Evolutionary conservation across 92 coral and sea anemone genomes (phyloP).

Genomic region (Isaurus tuberculatus): DNA sequence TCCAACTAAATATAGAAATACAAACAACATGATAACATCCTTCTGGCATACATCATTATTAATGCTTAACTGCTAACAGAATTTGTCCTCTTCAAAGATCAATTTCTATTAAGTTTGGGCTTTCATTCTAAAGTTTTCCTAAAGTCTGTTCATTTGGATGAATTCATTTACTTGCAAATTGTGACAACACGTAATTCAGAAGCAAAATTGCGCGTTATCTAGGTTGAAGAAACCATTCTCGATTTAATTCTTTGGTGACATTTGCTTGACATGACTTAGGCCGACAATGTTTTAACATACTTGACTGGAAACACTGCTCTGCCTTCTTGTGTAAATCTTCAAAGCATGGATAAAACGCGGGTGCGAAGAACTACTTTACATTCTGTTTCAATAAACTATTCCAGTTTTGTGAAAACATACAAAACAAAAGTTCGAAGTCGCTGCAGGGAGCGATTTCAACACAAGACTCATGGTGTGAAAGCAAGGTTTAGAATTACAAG

Average conservation of each 20-base stretch:
- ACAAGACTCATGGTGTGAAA: slow-evolving; percentile 25
- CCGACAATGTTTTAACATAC: slow-evolving; percentile 34
- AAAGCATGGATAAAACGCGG: background rate
- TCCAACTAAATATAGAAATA: slow-evolving; percentile 68
- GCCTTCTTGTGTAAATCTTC: background rate
- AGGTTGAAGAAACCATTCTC: slow-evolving; percentile 24
- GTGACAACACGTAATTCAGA: background rate
- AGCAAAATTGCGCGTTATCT: background rate
- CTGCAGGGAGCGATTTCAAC: slow-evolving; percentile 49
- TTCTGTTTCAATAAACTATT: background rate
- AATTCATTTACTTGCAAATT: background rate
- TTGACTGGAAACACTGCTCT: slow-evolving; percentile 12
- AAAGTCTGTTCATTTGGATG: background rate
- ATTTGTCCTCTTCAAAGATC: slow-evolving; percentile 5
- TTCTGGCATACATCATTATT: slow-evolving; percentile 49
- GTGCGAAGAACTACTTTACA: background rate
- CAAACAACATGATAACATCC: slow-evolving; percentile 57
- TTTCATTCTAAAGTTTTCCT: background rate
- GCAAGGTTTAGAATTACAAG: slow-evolving; percentile 39
- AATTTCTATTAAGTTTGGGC: background rate
- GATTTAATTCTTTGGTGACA: slow-evolving; percentile 27
- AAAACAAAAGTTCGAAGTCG: slow-evolving; percentile 30
- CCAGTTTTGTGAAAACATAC: slow-evolving; percentile 38
- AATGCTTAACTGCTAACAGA: slow-evolving; percentile 36
- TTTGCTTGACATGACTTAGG: slow-evolving; percentile 26